phyloP scores from a whole-genome alignment of 23 tunicate genomes.

The Styela clava region DNA sequence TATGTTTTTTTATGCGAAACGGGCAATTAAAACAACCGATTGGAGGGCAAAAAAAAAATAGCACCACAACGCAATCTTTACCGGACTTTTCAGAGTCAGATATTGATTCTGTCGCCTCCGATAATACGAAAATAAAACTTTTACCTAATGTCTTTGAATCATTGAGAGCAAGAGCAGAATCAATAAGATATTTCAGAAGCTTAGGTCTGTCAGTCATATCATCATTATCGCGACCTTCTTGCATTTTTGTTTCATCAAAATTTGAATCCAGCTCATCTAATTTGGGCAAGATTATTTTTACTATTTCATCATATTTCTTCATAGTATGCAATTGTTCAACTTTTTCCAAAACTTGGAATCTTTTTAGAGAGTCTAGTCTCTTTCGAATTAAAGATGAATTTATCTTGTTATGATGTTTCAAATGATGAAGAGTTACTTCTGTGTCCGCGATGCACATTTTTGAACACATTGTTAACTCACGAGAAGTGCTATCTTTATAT shows the following conservation, averaged over 20 bases:
- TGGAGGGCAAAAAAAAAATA: too few relatives aligned
- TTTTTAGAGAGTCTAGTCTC: constrained; percentile 5
- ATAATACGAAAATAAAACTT: background rate
- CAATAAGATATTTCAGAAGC: background rate
- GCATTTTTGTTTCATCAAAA: background rate
- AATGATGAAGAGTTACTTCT: background rate
- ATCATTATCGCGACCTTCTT: background rate
- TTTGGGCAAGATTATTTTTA: background rate
- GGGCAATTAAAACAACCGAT: too few relatives aligned
- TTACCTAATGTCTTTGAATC: background rate
- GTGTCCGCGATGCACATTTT: constrained; percentile 3
- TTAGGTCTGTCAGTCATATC: constrained; percentile 1
- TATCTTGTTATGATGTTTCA: constrained; percentile 1
- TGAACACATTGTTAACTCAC: constrained; percentile 18
- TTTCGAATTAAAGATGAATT: background rate
- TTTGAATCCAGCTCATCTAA: background rate
- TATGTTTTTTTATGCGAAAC: too few relatives aligned
- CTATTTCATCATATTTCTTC: constrained; percentile 15
- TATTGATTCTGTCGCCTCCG: background rate
- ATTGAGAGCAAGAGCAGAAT: constrained; percentile 7
- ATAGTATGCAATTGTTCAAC: background rate
- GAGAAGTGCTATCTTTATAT: constrained; percentile 1
- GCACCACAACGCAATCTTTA: too few relatives aligned
- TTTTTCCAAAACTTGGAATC: constrained; percentile 20
- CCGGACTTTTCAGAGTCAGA: background rate